Evolutionary conservation across 2,113 vertebrate genomes (phyloP).

Genomic region (Siniperca chuatsi): DNA sequence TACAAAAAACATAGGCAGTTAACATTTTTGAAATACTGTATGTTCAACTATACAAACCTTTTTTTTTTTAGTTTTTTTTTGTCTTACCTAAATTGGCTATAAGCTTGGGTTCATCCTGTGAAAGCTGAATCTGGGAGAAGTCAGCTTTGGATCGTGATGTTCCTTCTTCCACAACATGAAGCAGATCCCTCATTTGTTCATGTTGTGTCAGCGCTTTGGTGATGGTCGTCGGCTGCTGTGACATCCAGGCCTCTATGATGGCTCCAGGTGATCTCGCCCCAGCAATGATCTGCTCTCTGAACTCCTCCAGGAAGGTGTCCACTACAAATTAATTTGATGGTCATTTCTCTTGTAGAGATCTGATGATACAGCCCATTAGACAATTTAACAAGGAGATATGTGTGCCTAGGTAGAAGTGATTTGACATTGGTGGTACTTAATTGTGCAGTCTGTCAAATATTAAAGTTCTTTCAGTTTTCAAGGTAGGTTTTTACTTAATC

Average conservation of each 20-base stretch:
- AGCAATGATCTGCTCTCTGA: conserved; percentile 66
- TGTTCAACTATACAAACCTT: no score
- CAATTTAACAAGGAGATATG: background rate
- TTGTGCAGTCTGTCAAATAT: background rate
- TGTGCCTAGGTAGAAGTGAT: background rate
- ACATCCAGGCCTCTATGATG: conserved; percentile 56
- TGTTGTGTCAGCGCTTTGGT: conserved; percentile 38
- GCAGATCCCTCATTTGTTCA: conserved; percentile 62
- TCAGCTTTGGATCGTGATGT: conserved; percentile 44
- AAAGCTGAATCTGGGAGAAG: conserved; percentile 66
- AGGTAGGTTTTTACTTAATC: background rate
- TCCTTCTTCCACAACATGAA: conserved; percentile 59
- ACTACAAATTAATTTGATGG: conserved; percentile 40
- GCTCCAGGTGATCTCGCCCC: conserved; percentile 34
- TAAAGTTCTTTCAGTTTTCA: conserved; percentile 3
- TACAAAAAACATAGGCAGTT: no score
- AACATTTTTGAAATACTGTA: no score
- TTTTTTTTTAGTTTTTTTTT: no score
- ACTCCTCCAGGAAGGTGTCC: conserved; percentile 61
- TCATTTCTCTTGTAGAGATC: background rate
- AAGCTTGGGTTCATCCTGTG: conserved; percentile 56
- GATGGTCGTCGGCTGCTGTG: conserved; percentile 47
- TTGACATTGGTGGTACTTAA: background rate
- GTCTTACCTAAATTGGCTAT: conserved; percentile 62
- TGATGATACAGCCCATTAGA: no score